phyloP scores from a whole-genome alignment of 2,888 invertebrate species.

The Melitaea athalia region DNA sequence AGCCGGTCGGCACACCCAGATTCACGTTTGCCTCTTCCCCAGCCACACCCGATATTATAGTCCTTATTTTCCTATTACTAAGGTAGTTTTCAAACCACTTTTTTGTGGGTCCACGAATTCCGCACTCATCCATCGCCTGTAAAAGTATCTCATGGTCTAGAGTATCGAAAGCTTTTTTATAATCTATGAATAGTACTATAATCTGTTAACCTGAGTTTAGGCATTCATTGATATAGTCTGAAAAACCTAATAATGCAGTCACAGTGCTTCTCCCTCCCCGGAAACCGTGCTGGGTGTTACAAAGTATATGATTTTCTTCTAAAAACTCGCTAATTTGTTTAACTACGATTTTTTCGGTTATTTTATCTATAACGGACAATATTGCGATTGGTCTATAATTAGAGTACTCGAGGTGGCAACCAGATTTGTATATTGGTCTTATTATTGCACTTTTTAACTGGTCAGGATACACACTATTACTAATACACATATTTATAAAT shows the following conservation, averaged over 20 bases:
- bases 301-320: slow-evolving; percentile 20
- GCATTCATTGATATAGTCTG: not conserved
- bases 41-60: not conserved
- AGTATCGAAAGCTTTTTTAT: slow-evolving; percentile 39
- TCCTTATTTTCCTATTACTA: slow-evolving; percentile 13
- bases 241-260: not conserved
- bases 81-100: slow-evolving; percentile 29
- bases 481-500: slow-evolving; percentile 15
- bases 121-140: slow-evolving; percentile 38
- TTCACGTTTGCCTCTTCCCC: not conserved
- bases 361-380: slow-evolving; percentile 25
- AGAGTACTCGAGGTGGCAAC: not conserved
- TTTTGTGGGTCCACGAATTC: slow-evolving; percentile 34
- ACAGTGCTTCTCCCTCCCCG: slow-evolving; percentile 22
- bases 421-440: not conserved
- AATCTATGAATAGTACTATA: slow-evolving; percentile 34
- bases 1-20: slow-evolving; percentile 38
- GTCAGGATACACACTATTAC: slow-evolving; percentile 13
- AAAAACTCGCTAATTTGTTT: slow-evolving; percentile 23
- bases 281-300: slow-evolving; percentile 29
- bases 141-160: slow-evolving; percentile 30
- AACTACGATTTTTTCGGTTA: slow-evolving; percentile 27
- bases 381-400: slow-evolving; percentile 1
- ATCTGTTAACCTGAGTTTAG: slow-evolving; percentile 16
- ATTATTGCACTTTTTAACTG: not conserved